These are phyloP conservation scores for Phoenoteleia sp. DNA, from an alignment of 2,888 invertebrate genomes.

Conservation along the genomic window DNA sequence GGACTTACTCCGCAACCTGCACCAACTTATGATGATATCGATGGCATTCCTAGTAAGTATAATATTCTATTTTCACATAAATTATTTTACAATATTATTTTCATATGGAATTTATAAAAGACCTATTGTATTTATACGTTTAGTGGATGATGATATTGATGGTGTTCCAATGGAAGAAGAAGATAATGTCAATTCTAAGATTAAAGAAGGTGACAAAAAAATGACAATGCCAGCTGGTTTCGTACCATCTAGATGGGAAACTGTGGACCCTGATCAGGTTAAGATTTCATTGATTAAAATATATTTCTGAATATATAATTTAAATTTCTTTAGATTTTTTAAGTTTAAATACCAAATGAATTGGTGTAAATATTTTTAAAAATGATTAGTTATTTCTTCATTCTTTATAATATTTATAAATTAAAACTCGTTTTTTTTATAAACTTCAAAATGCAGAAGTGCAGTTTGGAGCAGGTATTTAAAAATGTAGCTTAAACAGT, in stretches of 20 bases:
- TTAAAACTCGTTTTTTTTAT: too few relatives aligned
- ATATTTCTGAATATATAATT: background rate
- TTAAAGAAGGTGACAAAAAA: slow-evolving; percentile 83
- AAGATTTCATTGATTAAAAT: background rate
- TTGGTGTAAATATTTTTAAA: too few relatives aligned
- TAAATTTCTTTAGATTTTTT: background rate
- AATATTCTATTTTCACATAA: slow-evolving; percentile 36
- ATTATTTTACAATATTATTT: too few relatives aligned
- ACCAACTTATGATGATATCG: slow-evolving; percentile 89
- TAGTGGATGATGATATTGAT: slow-evolving; percentile 93
- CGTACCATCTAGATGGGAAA: slow-evolving; percentile 98
- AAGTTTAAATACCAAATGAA: too few relatives aligned
- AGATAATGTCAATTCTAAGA: slow-evolving; percentile 77
- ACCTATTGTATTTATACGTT: too few relatives aligned
- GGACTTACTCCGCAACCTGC: slow-evolving; percentile 84
- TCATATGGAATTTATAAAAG: too few relatives aligned
- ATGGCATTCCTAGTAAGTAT: slow-evolving; percentile 90
- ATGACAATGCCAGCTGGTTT: slow-evolving; percentile 90
- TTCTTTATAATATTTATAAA: too few relatives aligned
- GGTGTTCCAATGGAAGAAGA: slow-evolving; percentile 90
- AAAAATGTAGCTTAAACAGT: too few relatives aligned
- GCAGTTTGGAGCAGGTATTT: too few relatives aligned
- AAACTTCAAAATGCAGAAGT: too few relatives aligned
- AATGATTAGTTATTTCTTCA: too few relatives aligned
- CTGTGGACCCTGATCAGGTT: slow-evolving; percentile 95